Conservation (phyloP, 37 sponge, comb jelly and placozoan genomes). For the Spongilla lacustris region DNA sequence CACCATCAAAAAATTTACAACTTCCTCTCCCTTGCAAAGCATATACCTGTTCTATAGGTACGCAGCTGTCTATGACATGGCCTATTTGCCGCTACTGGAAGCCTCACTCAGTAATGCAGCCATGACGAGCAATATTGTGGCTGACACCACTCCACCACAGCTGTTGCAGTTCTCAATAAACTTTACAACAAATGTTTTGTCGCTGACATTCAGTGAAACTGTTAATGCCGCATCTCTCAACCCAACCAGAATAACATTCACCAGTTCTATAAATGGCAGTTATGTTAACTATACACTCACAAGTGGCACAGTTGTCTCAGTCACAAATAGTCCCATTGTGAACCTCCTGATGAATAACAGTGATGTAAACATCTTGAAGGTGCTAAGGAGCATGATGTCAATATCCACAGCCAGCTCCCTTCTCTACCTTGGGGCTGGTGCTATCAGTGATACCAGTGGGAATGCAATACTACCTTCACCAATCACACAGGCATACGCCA, state of each 20-base stretch:
- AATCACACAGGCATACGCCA: constrained; percentile 37
- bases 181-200: constrained; percentile 60
- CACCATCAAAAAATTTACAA: constrained; percentile 55
- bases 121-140: constrained; percentile 4
- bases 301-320: constrained; percentile 42
- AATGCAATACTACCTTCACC: constrained; percentile 18
- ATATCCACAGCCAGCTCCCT: constrained; percentile 52
- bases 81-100: constrained; percentile 40
- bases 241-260: constrained; percentile 58
- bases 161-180: constrained; percentile 61
- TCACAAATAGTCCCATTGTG: constrained; percentile 36
- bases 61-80: constrained; percentile 73
- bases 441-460: constrained; percentile 70
- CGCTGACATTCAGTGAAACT: constrained; percentile 82
- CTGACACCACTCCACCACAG: constrained; percentile 78
- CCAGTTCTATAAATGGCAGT: constrained; percentile 45
- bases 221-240: constrained; percentile 64
- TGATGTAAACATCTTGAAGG: constrained; percentile 74
- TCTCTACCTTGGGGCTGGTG: constrained; percentile 36
- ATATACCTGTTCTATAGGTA: constrained; percentile 64
- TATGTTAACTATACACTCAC: constrained; percentile 60
- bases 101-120: constrained; percentile 1
- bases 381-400: constrained; percentile 18
- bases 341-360: constrained; percentile 35
- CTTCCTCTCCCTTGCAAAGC: constrained; percentile 33